These are phyloP conservation scores for Lepidochitona cinerea DNA, from an alignment of 2,888 invertebrate species.

Conservation along the genomic window DNA sequence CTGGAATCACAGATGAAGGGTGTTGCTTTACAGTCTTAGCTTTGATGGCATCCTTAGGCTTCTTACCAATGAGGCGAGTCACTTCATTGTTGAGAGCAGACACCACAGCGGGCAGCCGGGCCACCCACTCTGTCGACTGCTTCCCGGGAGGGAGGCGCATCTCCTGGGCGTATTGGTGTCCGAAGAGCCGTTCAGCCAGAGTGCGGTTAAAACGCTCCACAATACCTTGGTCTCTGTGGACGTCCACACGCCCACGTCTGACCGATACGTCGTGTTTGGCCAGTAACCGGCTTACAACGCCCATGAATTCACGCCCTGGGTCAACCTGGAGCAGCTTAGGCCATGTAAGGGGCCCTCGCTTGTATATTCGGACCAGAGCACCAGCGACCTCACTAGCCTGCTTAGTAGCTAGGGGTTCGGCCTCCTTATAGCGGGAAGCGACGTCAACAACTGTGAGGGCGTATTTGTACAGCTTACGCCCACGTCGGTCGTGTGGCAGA, in stretches of 20 bases:
- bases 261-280: constrained; percentile 24
- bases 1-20: too few relatives aligned
- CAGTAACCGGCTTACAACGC: constrained; percentile 22
- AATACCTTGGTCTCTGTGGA: too few relatives aligned
- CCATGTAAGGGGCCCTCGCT: constrained; percentile 17
- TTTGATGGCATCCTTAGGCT: too few relatives aligned
- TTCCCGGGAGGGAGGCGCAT: too few relatives aligned
- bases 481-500: too few relatives aligned
- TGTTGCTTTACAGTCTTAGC: too few relatives aligned
- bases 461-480: constrained; percentile 31
- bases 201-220: too few relatives aligned
- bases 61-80: too few relatives aligned
- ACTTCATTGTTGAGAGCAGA: too few relatives aligned
- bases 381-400: constrained; percentile 27
- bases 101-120: too few relatives aligned
- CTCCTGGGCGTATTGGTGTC: constrained; percentile 31
- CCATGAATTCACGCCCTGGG: too few relatives aligned
- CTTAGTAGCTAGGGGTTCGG: constrained; percentile 33
- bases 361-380: constrained; percentile 30
- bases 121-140: too few relatives aligned
- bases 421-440: constrained; percentile 32
- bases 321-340: constrained; percentile 35
- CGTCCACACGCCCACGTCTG: constrained; percentile 25
- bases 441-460: constrained; percentile 34
- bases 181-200: constrained; percentile 30